Base-by-base conservation (phyloP, 2,113 vertebrate species). In the Megaceryle maxima region DNA sequence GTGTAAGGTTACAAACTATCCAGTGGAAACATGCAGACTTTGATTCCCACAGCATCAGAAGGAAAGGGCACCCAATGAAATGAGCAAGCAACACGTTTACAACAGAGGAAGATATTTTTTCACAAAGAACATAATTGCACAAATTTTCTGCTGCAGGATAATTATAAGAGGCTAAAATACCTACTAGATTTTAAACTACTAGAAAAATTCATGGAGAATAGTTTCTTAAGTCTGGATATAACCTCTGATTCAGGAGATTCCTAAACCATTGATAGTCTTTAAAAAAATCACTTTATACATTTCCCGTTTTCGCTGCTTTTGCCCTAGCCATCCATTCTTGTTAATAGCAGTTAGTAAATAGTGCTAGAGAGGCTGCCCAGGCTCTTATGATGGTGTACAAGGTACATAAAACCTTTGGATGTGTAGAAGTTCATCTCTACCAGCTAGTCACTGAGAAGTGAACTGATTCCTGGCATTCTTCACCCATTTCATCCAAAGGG, bases 241-340 rank as follows among this genome's bases (percentile, higher is more conserved):
- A 76, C 16, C 43, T 92, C 33, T 92, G 77, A 82, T 37, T 79
- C 80, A 92, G 81, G 80, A 95, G 96, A 96, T 73, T 87, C 25
- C 43, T 81, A 88, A 92, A 87, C 5, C 26, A 89, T 57, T 64
- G 69, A 95, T 76, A 87, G 63, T 74, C 50, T 90, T 53, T 53
- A 18, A 35, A 70, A 88, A 79, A 69, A 64, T 29, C 17, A 39
- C 39, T 90, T 88, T 75, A 17, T 21, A 29, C 31, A 10, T 82
- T 74, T 96, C 48, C 46, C 48, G 14, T 87, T 95, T 94, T 73
- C 72, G 68, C 60, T 48, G 50, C 5, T 84, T 92, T 63, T 48
- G 46, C 46, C n/a, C 73, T 72, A 87, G 35, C 56, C 56, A 75
- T 39, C 25, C 57, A 55, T 90, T 83, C 20, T n/a, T 78, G 20